Evolutionary conservation across 2,113 vertebrate species (phyloP).

Genomic region (Stercorarius parasiticus): DNA sequence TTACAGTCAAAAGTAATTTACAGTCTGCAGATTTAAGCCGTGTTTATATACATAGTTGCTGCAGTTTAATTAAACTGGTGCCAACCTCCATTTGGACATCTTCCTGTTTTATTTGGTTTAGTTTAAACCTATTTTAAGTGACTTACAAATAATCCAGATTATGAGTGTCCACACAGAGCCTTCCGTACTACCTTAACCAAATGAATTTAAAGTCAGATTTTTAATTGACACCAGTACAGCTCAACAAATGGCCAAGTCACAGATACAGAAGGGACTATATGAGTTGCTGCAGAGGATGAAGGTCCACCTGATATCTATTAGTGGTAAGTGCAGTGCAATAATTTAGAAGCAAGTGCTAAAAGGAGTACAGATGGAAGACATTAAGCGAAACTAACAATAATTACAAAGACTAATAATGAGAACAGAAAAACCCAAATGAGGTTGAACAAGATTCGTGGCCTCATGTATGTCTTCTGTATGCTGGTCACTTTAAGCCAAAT

Average conservation of each 20-base stretch:
- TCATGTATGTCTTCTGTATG: background rate
- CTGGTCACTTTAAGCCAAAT: background rate
- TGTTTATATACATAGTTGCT: constrained; percentile 51
- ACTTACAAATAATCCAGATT: constrained; percentile 32
- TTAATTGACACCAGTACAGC: background rate
- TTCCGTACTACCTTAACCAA: background rate
- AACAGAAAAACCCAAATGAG: background rate
- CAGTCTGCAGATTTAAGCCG: constrained; percentile 52
- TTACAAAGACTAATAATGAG: background rate
- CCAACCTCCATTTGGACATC: constrained; percentile 50
- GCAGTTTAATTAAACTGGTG: constrained; percentile 63
- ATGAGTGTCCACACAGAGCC: background rate
- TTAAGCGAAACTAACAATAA: background rate
- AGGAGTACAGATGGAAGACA: constrained; percentile 9
- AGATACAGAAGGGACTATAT: background rate
- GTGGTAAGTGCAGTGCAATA: background rate
- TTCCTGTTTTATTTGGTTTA: constrained; percentile 53
- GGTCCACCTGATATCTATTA: constrained; percentile 37
- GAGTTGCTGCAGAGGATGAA: background rate
- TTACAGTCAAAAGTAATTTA: constrained; percentile 62
- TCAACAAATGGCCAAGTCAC: background rate
- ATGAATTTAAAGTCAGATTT: constrained; percentile 5
- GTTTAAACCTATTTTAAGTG: constrained; percentile 39
- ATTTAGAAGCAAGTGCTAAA: constrained; percentile 46
- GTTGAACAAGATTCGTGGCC: background rate